Evolutionary conservation across 2,888 invertebrate species (phyloP).

Genomic region (Morpho deidamia): DNA sequence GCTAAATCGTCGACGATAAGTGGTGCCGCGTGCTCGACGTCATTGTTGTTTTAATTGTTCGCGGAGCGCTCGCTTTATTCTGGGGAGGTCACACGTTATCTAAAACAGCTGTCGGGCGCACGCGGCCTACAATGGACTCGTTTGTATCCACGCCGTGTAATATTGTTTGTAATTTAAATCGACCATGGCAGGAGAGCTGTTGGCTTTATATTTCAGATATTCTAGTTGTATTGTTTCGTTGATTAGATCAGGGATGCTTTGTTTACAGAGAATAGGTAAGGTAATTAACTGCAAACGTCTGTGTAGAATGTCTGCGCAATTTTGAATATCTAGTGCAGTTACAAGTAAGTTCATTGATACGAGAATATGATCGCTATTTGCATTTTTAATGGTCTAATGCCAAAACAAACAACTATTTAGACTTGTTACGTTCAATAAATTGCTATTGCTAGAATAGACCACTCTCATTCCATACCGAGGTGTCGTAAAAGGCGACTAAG

Average conservation of each 20-base stretch:
- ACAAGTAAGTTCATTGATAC: constrained; percentile 24
- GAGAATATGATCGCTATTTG: background rate
- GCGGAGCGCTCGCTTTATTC: constrained; percentile 58
- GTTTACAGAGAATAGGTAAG: constrained; percentile 58
- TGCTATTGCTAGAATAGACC: too few species aligned
- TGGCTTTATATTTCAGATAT: constrained; percentile 61
- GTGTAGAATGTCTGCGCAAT: constrained; percentile 36
- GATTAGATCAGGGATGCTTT: constrained; percentile 72
- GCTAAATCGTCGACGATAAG: constrained; percentile 27
- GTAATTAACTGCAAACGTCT: constrained; percentile 46
- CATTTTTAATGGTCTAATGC: too few species aligned
- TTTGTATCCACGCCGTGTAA: constrained; percentile 64
- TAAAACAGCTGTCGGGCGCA: constrained; percentile 71
- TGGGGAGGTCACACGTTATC: constrained; percentile 70
- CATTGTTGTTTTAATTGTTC: constrained; percentile 54
- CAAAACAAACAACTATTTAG: too few species aligned
- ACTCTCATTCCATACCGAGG: too few species aligned
- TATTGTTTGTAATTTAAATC: constrained; percentile 75
- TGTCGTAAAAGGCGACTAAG: too few species aligned
- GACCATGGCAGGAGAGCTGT: constrained; percentile 47
- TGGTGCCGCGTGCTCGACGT: constrained; percentile 31
- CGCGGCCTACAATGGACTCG: constrained; percentile 64
- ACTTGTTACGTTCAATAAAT: too few species aligned
- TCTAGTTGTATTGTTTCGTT: constrained; percentile 71
- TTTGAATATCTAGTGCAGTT: constrained; percentile 25